Base-by-base conservation (phyloP, 2,888 invertebrate species). In the Pecten maximus region DNA sequence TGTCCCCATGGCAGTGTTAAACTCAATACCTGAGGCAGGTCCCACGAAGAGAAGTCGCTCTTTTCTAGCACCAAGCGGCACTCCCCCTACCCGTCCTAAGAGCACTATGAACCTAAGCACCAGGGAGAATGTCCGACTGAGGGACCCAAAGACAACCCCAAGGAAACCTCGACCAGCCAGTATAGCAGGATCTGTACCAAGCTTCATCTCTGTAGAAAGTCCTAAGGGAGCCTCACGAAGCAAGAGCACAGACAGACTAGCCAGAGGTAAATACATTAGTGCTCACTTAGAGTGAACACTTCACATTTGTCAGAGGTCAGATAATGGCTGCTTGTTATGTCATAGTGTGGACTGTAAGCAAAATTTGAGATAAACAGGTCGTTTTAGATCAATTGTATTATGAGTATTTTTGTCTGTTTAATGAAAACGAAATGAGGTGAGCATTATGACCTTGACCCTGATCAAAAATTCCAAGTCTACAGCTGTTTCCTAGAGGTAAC, bases 91-190 rank as follows among this genome's bases (percentile, higher is more conserved):
- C n/a, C 92, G 94, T 88, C 94, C 94, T 88, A 94, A 93, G 91
- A 94, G 94, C 91, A 94, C 94, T 12, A 93, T 94, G 44, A 94
- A 93, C 93, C 93, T 95, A 10, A 92, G 93, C 88, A 91, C 92
- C 0, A 91, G 91, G 48, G 92, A 91, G 15, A 89, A 90, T 60
- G 94, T 94, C 48, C 95, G 94, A 90, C 91, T 95, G 93, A 90
- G 95, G 88, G 95, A 95, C 40, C 92, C 91, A n/a, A 92, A 88
- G 89, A 93, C 93, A 89, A 92, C 94, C 2, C 94, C 95, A 4
- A 91, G 95, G 90, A 96, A 96, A 91, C 95, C 95, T 87, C 94
- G 96, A 48, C 96, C 96, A 86, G 94, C 95, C 40, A 95, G 95
- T 93, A 95, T 96, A 74, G 96, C 95, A 8, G 94, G 95, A 39